Conservation (phyloP, 2,888 invertebrate genomes). For the Imbricaverruca yamaguchii region DNA sequence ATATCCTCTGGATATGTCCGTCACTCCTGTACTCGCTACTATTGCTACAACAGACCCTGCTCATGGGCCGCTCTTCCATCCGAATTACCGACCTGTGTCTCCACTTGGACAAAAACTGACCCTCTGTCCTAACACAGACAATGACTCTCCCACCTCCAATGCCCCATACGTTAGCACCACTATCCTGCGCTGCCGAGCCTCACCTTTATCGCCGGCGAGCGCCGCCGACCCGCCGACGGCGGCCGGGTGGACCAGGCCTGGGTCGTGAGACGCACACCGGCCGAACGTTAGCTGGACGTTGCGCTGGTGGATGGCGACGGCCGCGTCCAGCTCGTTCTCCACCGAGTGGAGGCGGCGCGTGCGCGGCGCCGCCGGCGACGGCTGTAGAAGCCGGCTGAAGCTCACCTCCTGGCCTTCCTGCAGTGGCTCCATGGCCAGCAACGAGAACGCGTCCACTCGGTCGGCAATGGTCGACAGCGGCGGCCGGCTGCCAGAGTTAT, state of each 20-base stretch:
- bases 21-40: too few relatives aligned
- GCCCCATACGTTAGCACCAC: not conserved
- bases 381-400: not conserved
- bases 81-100: too few relatives aligned
- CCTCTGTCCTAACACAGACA: not conserved
- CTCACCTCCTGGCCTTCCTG: conserved; percentile 2
- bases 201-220: not conserved
- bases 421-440: conserved; percentile 13
- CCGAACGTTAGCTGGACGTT: not conserved
- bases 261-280: not conserved
- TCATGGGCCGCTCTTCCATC: too few relatives aligned
- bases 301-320: conserved; percentile 4
- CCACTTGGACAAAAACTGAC: too few relatives aligned
- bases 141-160: not conserved
- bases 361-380: not conserved
- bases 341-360: conserved; percentile 11
- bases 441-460: not conserved
- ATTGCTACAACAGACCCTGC: too few relatives aligned
- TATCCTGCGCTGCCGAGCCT: too few relatives aligned
- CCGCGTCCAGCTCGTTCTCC: conserved; percentile 11
- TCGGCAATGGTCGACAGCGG: conserved; percentile 6
- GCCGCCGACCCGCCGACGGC: too few relatives aligned
- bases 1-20: too few relatives aligned
- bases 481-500: conserved; percentile 6
- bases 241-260: not conserved